Conservation (phyloP, 2,113 vertebrate species). For the Catharus fuscescens region DNA sequence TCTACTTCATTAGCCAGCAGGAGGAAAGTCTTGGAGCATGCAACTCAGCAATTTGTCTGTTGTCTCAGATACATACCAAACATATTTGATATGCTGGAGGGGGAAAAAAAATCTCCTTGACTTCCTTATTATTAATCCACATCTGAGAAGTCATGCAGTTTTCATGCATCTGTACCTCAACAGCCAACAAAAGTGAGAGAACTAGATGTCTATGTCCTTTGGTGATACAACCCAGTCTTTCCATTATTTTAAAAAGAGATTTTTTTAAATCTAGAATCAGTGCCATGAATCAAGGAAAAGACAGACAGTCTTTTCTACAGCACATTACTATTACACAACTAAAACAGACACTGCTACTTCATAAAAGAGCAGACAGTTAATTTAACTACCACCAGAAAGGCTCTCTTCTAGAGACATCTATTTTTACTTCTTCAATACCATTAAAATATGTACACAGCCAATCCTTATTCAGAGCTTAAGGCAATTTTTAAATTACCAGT, state of each 20-base stretch:
- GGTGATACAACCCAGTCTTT: background rate
- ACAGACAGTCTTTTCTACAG: background rate
- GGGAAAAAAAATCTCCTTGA: background rate
- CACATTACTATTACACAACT: background rate
- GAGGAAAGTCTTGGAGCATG: background rate
- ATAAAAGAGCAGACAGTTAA: constrained; percentile 53
- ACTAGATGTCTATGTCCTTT: background rate
- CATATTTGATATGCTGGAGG: background rate
- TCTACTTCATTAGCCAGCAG: constrained; percentile 50
- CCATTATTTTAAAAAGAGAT: background rate
- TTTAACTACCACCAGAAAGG: constrained; percentile 34
- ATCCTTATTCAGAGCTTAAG: constrained; percentile 63
- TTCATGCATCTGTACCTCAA: background rate
- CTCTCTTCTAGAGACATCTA: constrained; percentile 51
- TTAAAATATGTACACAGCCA: constrained; percentile 59
- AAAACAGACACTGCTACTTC: background rate
- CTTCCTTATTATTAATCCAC: background rate
- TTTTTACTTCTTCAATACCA: constrained; percentile 61
- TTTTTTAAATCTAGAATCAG: background rate
- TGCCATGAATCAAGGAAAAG: background rate
- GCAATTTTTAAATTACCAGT: constrained; percentile 72
- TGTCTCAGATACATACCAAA: constrained; percentile 30
- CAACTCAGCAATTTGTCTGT: constrained; percentile 44
- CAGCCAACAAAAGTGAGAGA: background rate
- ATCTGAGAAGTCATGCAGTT: background rate